Percentiles rank a stretch among this genome's conserved stretches.
phyloP scores from a whole-genome alignment of 2,113 vertebrate genomes.

The Mesitornis unicolor region DNA sequence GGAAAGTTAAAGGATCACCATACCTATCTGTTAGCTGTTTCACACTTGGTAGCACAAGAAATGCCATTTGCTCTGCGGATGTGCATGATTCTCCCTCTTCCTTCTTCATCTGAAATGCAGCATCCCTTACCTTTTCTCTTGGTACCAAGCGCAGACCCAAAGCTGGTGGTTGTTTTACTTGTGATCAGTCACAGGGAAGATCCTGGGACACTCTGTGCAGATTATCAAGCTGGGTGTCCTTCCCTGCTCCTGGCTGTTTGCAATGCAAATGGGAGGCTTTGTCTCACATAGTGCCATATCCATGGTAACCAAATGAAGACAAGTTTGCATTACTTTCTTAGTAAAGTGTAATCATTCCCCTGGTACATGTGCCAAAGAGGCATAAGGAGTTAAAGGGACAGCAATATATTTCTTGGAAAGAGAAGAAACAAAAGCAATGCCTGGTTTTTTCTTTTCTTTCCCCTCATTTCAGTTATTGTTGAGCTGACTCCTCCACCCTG shows the following conservation, averaged over 20 bases:
- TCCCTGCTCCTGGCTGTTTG: conserved; percentile 68
- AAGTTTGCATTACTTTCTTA: conserved; percentile 72
- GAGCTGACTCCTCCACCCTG: background rate
- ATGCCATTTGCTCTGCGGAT: background rate
- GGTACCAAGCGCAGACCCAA: background rate
- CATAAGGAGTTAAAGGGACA: conserved; percentile 47
- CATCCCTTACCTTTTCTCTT: background rate
- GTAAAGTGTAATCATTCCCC: conserved; percentile 38
- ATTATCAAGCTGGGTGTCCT: conserved; percentile 62
- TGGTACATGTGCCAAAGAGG: conserved; percentile 32
- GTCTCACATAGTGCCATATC: conserved; percentile 61
- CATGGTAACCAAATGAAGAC: conserved; percentile 75
- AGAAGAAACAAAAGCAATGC: background rate
- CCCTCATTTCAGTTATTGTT: rapidly evolving
- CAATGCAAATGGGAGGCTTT: conserved; percentile 75
- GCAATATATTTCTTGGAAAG: background rate
- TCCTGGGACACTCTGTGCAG: conserved; percentile 5
- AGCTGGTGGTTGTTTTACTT: background rate
- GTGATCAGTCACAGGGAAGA: conserved; percentile 15
- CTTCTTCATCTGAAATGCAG: background rate
- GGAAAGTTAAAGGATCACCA: background rate
- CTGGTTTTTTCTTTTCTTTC: background rate
- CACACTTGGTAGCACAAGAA: background rate
- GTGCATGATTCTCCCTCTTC: background rate
- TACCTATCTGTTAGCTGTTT: background rate